phyloP scores from a whole-genome alignment of 1,140 invertebrate genomes.

The Phymorhynchus buccinoides region DNA sequence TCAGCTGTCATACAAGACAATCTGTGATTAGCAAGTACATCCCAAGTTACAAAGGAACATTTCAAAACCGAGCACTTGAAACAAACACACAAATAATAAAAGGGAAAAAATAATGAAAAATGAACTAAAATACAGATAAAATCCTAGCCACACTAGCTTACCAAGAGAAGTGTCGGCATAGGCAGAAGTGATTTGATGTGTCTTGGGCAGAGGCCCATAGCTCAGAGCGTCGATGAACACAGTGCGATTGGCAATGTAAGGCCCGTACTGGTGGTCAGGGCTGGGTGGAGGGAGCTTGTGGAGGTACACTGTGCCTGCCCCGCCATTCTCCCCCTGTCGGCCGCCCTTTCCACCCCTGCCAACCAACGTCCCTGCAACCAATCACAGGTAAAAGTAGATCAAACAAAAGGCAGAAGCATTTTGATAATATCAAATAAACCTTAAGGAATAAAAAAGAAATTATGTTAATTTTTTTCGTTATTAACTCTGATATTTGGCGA shows the following conservation, averaged over 20 bases:
- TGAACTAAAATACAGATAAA: background rate
- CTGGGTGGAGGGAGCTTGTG: slow-evolving; percentile 51
- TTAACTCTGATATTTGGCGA: background rate
- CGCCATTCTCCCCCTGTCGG: slow-evolving; percentile 54
- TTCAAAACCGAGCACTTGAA: too few relatives aligned
- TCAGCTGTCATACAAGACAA: too few relatives aligned
- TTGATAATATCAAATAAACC: background rate
- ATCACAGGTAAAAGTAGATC: too few relatives aligned
- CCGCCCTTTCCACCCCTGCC: slow-evolving; percentile 54
- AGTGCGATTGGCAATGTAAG: slow-evolving; percentile 56
- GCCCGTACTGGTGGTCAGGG: slow-evolving; percentile 36
- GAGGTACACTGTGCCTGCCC: slow-evolving; percentile 62
- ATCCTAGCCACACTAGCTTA: background rate
- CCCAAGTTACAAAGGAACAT: too few relatives aligned
- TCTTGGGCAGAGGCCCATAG: slow-evolving; percentile 44
- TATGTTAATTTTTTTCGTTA: background rate
- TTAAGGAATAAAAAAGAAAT: background rate
- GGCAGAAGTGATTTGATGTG: slow-evolving; percentile 50
- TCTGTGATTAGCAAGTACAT: too few relatives aligned
- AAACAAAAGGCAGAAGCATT: too few relatives aligned
- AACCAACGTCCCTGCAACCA: slow-evolving; percentile 53
- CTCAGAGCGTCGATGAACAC: slow-evolving; percentile 57
- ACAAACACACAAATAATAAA: too few relatives aligned
- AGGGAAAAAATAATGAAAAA: background rate
- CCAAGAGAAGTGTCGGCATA: slow-evolving; percentile 41